These are phyloP conservation scores for Euwallacea similis DNA, from an alignment of 1,140 invertebrate genomes.

Conservation along the genomic window DNA sequence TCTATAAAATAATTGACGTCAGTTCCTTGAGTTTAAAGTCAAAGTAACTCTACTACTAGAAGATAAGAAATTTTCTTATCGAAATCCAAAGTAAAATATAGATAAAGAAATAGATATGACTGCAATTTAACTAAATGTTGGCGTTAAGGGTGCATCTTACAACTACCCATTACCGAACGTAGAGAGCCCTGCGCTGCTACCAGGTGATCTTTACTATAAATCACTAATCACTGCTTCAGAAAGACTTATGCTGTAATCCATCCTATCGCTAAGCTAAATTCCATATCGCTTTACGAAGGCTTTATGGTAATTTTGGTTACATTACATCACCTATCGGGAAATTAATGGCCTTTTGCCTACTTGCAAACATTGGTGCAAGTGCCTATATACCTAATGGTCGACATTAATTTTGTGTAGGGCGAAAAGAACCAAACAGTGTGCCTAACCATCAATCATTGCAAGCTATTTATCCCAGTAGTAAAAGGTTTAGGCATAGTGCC, in stretches of 20 bases:
- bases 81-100: too few species aligned
- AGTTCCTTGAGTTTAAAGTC: too few species aligned
- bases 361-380: not conserved
- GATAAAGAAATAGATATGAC: too few species aligned
- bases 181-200: not conserved
- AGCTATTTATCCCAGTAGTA: not conserved
- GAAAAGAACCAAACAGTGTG: not conserved
- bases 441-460: not conserved
- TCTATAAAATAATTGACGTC: too few species aligned
- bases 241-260: not conserved
- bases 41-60: too few species aligned
- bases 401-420: not conserved
- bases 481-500: not conserved
- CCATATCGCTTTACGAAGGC: slow-evolving; percentile 1
- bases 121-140: too few species aligned
- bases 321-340: not conserved
- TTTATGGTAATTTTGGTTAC: slow-evolving; percentile 8
- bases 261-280: slow-evolving; percentile 2
- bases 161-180: too few species aligned
- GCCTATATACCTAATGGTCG: not conserved
- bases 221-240: slow-evolving; percentile 4
- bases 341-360: not conserved
- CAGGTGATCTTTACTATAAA: slow-evolving; percentile 11
- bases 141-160: too few species aligned
- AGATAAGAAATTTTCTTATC: too few species aligned